Evolutionary conservation across 1,140 invertebrate genomes (phyloP).

Genomic region (Trichonephila clavipes): DNA sequence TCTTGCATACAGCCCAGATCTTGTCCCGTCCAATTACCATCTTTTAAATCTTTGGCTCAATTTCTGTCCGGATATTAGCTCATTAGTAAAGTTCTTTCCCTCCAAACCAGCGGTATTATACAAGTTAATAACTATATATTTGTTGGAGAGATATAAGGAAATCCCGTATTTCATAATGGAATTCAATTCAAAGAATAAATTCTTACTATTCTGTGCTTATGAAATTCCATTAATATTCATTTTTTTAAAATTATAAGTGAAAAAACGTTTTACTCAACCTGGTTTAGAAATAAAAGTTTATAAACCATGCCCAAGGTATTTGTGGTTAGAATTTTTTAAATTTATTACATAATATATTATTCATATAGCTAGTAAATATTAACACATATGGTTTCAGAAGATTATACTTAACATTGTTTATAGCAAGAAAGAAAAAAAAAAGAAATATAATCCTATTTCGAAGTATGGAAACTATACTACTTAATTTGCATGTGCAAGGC

Average conservation of each 20-base stretch:
- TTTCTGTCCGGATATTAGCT: not conserved
- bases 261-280: not conserved
- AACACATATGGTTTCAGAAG: no score
- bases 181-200: not conserved
- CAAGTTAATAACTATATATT: not conserved
- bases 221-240: not conserved
- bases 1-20: no score
- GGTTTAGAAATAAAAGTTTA: not conserved
- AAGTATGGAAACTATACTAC: no score
- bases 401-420: no score
- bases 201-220: not conserved
- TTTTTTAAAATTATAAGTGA: not conserved
- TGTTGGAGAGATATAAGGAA: not conserved
- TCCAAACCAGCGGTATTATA: not conserved
- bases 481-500: no score
- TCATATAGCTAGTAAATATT: no score
- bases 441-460: no score
- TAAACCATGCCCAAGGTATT: not conserved
- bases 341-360: no score
- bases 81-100: not conserved
- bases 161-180: not conserved
- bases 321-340: no score
- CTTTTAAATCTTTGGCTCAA: not conserved
- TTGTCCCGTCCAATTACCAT: no score
- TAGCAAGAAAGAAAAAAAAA: no score